These are phyloP conservation scores for Neodiprion fabricii DNA, from an alignment of 1,140 invertebrate genomes.

Conservation along the genomic window DNA sequence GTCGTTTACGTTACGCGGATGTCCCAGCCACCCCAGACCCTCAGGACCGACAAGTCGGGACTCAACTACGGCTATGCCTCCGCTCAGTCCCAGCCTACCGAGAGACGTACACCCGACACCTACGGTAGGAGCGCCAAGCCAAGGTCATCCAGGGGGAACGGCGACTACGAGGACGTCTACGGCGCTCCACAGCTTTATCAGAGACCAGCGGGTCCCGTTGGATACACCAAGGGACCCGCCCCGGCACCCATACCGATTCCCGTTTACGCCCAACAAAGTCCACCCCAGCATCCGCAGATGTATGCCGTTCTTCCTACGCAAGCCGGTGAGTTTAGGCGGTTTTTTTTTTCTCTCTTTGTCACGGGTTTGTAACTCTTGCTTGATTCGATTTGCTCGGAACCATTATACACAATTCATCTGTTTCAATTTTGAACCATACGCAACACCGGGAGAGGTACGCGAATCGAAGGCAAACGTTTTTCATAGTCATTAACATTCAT, in stretches of 20 bases:
- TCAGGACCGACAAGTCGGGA: constrained; percentile 53
- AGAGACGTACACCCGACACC: constrained; percentile 81
- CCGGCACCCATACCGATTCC: constrained; percentile 49
- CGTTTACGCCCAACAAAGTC: constrained; percentile 39
- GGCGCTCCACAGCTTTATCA: constrained; percentile 58
- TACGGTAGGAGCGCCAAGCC: constrained; percentile 72
- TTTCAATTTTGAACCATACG: too few species aligned
- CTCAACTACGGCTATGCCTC: constrained; percentile 50
- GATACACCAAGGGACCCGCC: constrained; percentile 51
- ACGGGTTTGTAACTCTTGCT: too few species aligned
- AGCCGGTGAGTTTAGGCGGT: not conserved
- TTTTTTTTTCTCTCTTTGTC: too few species aligned
- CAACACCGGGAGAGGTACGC: too few species aligned
- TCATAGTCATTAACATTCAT: too few species aligned
- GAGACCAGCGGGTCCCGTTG: constrained; percentile 60
- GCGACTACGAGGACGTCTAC: constrained; percentile 85
- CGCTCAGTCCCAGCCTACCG: constrained; percentile 45
- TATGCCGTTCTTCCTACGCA: not conserved
- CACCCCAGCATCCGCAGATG: constrained; percentile 31
- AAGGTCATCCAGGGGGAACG: constrained; percentile 44
- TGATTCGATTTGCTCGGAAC: too few species aligned
- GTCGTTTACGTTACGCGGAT: constrained; percentile 48
- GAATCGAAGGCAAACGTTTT: too few species aligned
- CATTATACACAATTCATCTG: too few species aligned
- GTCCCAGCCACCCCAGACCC: constrained; percentile 40